A percentile compares a stretch with the other conserved stretches of the same genome.
Conservation (phyloP, 2,888 invertebrate genomes). For the Andrena haemorrhoa region DNA sequence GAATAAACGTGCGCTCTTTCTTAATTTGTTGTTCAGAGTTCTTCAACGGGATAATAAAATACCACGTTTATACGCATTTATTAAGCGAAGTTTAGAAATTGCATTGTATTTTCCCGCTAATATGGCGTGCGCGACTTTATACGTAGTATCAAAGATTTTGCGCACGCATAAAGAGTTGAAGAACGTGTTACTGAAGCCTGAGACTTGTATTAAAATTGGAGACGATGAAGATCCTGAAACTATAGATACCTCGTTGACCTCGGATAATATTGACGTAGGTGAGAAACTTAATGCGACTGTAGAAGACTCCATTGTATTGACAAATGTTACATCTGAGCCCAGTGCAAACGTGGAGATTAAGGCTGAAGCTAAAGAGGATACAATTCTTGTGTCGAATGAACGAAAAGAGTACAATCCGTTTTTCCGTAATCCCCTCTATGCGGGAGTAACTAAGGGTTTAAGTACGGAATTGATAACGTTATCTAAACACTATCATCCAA, state of each 20-base stretch:
- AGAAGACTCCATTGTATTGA: slow-evolving; percentile 69
- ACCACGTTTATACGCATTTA: slow-evolving; percentile 91
- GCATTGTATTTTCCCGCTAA: slow-evolving; percentile 90
- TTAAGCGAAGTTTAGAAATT: slow-evolving; percentile 93
- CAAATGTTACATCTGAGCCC: slow-evolving; percentile 67
- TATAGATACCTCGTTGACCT: slow-evolving; percentile 13
- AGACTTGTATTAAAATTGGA: slow-evolving; percentile 58
- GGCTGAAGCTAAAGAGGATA: slow-evolving; percentile 12
- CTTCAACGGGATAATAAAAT: slow-evolving; percentile 91
- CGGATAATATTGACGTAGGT: slow-evolving; percentile 24
- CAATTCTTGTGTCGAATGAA: slow-evolving; percentile 31
- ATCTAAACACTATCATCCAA: slow-evolving; percentile 94
- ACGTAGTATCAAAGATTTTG: slow-evolving; percentile 89
- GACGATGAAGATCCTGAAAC: slow-evolving; percentile 37
- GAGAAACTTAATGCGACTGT: slow-evolving; percentile 19
- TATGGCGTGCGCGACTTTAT: slow-evolving; percentile 93
- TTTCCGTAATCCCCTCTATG: slow-evolving; percentile 93
- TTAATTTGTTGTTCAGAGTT: slow-evolving; percentile 95
- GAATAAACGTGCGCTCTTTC: slow-evolving; percentile 91
- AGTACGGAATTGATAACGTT: slow-evolving; percentile 92
- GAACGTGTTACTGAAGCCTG: slow-evolving; percentile 62
- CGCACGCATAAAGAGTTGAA: slow-evolving; percentile 71
- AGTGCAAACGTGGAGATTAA: slow-evolving; percentile 27
- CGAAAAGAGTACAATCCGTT: slow-evolving; percentile 88
- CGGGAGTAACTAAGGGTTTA: slow-evolving; percentile 90